Evolutionary conservation across 2,113 vertebrate genomes (phyloP), one percentile per base, ranked within the genome.

Genomic region (Camelus dromedarius): DNA sequence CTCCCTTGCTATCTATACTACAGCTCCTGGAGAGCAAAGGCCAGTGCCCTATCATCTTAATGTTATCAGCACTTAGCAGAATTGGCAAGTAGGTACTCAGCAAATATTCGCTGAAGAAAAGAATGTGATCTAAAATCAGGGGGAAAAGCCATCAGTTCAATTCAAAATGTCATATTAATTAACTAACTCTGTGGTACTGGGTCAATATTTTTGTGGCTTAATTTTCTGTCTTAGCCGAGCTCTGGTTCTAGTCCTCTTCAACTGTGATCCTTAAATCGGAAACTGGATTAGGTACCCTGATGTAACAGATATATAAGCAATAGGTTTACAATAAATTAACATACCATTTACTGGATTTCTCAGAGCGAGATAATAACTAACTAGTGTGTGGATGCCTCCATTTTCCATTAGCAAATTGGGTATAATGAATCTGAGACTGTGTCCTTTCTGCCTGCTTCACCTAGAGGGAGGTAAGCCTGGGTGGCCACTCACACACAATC

Each of bases 281-380:
- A 12, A 70, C 48, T 97, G 56, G 38, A 94, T 66, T 58, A 84
- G 56, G 18, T 32, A 30, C 18, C 64, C 77, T 67, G 80, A 92
- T n/a, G 8, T 50, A 48, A 62, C 6, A 91, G 19, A 87, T n/a
- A 75, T 4, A 75, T 32, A 91, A 30, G 42, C 42, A 72, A 46
- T 19, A 48, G 8, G 6, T 15, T 91, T 58, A 10, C 2, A 48
- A 70, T 89, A 91, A 81, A 70, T 20, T 50, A 32, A 70, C 62
- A 50, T 54, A 79, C 6, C 26, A 52, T 58, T 89, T 89, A 62
- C 35, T 91, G 81, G 10, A 88, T 81, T 76, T 97, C 67, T 91
- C 52, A 3, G 58, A 92, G 48, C 46, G 79, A 90, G 76, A 87
- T 86, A 88, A 86, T 73, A 66, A 96, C 81, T 62, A 91, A 96